Evolutionary conservation across 2,113 vertebrate genomes (phyloP).

Genomic region (Alethe diademata): DNA sequence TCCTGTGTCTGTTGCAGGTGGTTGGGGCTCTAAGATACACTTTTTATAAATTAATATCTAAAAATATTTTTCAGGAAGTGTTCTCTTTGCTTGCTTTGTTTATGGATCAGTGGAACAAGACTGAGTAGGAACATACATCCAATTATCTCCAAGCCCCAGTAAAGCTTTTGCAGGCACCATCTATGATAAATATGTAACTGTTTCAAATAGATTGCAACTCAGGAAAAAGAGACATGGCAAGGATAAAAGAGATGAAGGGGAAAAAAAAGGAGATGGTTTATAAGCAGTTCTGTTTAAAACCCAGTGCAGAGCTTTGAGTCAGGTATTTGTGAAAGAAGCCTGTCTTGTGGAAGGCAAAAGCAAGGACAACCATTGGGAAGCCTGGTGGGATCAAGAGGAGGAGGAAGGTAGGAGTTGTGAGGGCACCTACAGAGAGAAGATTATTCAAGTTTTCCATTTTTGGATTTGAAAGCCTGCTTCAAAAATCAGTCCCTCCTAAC

Average conservation of each 20-base stretch:
- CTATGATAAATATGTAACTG: neutral
- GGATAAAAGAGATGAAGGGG: neutral
- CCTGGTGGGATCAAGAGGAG: neutral
- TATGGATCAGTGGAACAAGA: neutral
- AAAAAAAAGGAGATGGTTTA: neutral
- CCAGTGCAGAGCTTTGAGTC: neutral
- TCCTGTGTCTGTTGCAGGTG: neutral
- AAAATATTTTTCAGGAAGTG: neutral
- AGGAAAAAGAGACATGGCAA: neutral
- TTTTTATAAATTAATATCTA: neutral
- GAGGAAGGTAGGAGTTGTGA: neutral
- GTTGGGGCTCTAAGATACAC: neutral
- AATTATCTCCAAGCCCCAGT: neutral
- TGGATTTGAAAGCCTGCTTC: slow-evolving; percentile 11
- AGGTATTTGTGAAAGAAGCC: neutral
- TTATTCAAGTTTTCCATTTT: slow-evolving; percentile 17
- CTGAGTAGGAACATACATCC: neutral
- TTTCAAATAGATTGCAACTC: neutral
- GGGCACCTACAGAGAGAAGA: neutral
- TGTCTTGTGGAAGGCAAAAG: neutral
- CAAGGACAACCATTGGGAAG: neutral
- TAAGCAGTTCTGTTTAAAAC: neutral
- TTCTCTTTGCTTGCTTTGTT: neutral
- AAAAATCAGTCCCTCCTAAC: neutral
- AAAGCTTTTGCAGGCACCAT: neutral